Evolutionary conservation across 2,888 invertebrate species (phyloP).

Genomic region (Scaptomyza caliginosa): DNA sequence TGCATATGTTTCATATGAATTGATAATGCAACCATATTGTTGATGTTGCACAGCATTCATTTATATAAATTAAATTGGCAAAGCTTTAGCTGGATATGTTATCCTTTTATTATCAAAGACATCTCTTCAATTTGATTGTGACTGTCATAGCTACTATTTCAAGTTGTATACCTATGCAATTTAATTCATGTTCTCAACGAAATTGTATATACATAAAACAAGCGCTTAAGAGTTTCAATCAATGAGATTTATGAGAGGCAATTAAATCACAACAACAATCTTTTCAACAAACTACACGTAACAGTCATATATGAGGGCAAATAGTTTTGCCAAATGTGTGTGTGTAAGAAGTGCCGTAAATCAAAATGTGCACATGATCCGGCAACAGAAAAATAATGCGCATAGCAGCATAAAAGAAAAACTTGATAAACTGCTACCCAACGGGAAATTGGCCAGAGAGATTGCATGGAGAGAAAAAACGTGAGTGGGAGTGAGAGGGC

Average conservation of each 20-base stretch:
- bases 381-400: constrained; percentile 31
- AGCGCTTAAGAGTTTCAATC: not conserved
- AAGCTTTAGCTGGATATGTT: not conserved
- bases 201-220: not conserved
- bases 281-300: not conserved
- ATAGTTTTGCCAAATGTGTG: constrained; percentile 43
- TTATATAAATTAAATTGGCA: constrained; percentile 27
- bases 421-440: constrained; percentile 43
- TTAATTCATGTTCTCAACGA: constrained; percentile 8
- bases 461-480: not conserved
- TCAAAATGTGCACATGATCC: constrained; percentile 43
- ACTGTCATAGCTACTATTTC: constrained; percentile 5
- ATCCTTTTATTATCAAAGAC: not conserved
- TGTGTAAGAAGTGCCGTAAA: constrained; percentile 52
- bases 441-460: not conserved
- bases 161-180: not conserved
- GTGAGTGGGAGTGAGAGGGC: not conserved
- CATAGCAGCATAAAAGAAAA: constrained; percentile 36
- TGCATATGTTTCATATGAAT: constrained; percentile 38
- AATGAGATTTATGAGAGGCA: constrained; percentile 21
- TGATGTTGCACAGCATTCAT: constrained; percentile 21
- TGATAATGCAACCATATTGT: constrained; percentile 34
- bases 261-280: constrained; percentile 31
- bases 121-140: not conserved
- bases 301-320: constrained; percentile 16